A percentile compares a stretch with the other conserved stretches of the same genome.
Evolutionary conservation across 2,113 vertebrate species (phyloP).

Genomic region (Bombycilla garrulus): DNA sequence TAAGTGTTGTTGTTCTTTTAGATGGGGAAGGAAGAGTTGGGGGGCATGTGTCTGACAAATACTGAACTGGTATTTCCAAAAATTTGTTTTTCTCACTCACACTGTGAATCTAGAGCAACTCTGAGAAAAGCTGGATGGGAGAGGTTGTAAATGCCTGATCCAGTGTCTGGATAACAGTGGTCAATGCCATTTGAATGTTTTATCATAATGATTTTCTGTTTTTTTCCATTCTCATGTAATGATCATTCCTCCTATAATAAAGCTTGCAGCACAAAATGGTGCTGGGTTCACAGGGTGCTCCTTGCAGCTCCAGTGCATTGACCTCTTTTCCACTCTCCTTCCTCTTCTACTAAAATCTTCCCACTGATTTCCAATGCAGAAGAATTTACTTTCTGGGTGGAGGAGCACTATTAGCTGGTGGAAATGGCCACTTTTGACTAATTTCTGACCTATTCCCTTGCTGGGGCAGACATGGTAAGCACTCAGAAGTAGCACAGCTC

Average conservation of each 20-base stretch:
- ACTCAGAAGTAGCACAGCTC: not conserved
- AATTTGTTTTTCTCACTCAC: not conserved
- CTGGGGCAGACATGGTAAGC: not conserved
- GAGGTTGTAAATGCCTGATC: not conserved
- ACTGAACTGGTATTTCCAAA: not conserved
- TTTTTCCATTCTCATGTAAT: not conserved
- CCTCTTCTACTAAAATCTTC: not conserved
- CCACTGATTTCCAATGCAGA: not conserved
- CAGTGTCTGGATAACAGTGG: not conserved
- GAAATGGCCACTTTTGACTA: not conserved
- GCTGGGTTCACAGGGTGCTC: not conserved
- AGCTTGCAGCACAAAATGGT: not conserved
- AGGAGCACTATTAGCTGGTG: not conserved
- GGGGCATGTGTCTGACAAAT: not conserved
- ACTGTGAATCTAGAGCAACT: not conserved
- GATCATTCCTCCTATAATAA: not conserved
- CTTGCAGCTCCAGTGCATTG: not conserved
- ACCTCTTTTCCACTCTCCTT: not conserved
- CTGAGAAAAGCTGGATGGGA: not conserved
- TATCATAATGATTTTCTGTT: not conserved
- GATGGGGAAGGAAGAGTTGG: not conserved
- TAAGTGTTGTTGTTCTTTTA: slow-evolving; percentile 43
- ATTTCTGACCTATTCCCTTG: not conserved
- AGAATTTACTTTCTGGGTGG: not conserved
- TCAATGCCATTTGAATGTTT: not conserved